Base-by-base conservation (phyloP, 2,888 invertebrate genomes). In the Athalia circularis region DNA sequence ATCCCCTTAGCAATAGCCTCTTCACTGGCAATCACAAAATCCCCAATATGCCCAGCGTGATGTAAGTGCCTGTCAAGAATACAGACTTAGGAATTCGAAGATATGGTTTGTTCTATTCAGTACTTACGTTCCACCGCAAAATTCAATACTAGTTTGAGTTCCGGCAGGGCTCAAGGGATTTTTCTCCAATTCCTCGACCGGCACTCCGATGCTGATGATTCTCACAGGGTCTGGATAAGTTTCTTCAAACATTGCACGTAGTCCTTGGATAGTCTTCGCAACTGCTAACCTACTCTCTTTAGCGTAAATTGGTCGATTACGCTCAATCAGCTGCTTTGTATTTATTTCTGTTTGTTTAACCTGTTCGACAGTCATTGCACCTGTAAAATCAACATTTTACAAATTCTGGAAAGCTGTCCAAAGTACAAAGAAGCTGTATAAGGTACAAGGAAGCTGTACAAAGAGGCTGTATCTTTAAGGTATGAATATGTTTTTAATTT, bases 1-100 rank as follows among this genome's bases (percentile, higher is more conserved):
- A 99, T 97, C 78, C 99, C 99, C 91, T 99, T 99, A 65, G 99
- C 98, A 84, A 99, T 99, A 9, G 99, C 99, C 92, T 99, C 99
- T 92, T 99, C 99, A 85, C 96, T 96, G 4, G 97, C 94, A 86
- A 99, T 99, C 1, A 99, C 96, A 91, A 99, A 97, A 85, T 97
- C 95, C 54, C 98, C 98, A 87, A 99, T 96, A 89, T 99, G 98
- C 0, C 97, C 96, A 29, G 98, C 95, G 84, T 95, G 94, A 85
- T 95, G 94, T 79, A 99, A 93, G 92, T 99, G 99, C 6, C 94
- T 94, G 85, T 2, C 87, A 86, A 79, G 70, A 79, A 81, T 82
- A 68, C 67, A 77, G 13, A 54, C 13, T 50, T 48, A 65, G 4
- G 7, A 52, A 72, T 29, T 7, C 2, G 11, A 48, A 29, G 29